Evolutionary conservation across 2,113 vertebrate genomes (phyloP).

Genomic region (Trogon melanurus): DNA sequence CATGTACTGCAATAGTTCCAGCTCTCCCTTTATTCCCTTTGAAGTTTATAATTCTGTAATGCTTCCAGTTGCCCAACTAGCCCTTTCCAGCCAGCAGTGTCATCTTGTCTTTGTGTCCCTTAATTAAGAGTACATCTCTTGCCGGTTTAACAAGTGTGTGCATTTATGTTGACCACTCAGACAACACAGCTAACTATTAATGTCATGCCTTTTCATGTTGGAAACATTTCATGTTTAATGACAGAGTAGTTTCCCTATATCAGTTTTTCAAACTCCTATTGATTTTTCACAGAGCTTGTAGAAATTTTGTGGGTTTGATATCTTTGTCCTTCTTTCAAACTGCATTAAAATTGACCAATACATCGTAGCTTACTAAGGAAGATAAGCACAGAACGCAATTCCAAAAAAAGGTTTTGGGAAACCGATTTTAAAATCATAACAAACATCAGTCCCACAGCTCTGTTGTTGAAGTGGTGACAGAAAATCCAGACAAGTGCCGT

Average conservation of each 20-base stretch:
- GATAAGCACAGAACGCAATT: slow-evolving; percentile 5
- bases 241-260: neutral
- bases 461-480: neutral
- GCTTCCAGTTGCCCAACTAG: neutral
- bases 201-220: neutral
- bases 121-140: neutral
- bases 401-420: neutral
- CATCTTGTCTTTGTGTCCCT: neutral
- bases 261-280: neutral
- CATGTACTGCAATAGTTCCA: neutral
- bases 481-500: neutral
- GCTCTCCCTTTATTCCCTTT: neutral
- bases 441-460: neutral
- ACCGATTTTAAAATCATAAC: neutral
- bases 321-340: neutral
- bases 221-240: neutral
- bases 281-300: neutral
- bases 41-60: neutral
- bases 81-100: neutral
- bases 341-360: slow-evolving; percentile 8
- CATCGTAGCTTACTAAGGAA: neutral
- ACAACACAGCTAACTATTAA: neutral
- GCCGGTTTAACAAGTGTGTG: neutral
- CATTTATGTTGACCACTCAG: neutral
- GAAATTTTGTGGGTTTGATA: neutral